These are phyloP conservation scores for Ciconia maguari DNA, from an alignment of 2,113 vertebrate species.

Conservation along the genomic window DNA sequence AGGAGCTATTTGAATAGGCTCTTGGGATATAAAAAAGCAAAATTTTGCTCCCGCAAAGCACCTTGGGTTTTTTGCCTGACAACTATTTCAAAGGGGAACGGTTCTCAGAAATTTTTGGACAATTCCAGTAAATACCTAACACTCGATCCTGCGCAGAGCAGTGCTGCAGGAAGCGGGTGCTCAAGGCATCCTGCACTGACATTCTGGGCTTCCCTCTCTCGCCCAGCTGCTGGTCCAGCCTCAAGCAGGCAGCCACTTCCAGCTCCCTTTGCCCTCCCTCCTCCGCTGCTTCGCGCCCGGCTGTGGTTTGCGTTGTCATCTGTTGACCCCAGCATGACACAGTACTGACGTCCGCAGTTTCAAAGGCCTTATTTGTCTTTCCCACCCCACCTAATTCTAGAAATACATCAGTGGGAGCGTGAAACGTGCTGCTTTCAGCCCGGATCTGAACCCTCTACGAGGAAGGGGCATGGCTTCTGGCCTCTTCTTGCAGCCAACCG, in stretches of 20 bases:
- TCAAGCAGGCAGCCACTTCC: background rate
- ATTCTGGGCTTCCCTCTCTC: background rate
- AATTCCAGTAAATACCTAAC: background rate
- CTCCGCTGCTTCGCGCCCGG: fast-evolving
- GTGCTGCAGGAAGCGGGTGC: background rate
- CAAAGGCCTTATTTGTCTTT: background rate
- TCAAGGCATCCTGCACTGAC: background rate
- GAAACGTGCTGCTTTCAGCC: fast-evolving
- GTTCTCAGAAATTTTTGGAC: background rate
- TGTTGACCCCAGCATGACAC: background rate
- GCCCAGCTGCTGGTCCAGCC: background rate
- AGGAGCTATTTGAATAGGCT: background rate
- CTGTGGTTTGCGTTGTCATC: background rate
- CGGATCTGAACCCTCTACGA: no score
- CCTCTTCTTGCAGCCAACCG: no score
- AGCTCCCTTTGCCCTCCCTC: no score
- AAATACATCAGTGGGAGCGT: background rate
- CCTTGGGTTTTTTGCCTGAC: background rate
- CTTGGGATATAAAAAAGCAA: background rate
- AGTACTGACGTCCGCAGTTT: background rate
- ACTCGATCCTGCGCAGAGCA: fast-evolving
- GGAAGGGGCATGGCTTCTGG: background rate
- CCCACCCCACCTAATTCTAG: background rate
- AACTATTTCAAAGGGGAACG: background rate
- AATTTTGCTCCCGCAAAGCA: background rate